Evolutionary conservation across 2,888 invertebrate species (phyloP).

Genomic region (Ischnura elegans): DNA sequence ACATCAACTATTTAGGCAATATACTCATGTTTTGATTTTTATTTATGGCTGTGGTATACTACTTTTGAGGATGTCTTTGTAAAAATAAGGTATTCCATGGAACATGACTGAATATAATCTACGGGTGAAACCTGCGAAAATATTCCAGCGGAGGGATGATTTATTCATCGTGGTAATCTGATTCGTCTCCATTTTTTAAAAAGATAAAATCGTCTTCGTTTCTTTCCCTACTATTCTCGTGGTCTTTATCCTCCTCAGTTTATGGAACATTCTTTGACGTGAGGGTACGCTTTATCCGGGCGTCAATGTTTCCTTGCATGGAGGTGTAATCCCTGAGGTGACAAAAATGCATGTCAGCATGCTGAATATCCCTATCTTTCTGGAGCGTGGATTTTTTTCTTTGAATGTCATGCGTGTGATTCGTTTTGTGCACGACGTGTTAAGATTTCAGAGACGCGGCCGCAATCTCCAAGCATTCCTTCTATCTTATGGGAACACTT

Average conservation of each 20-base stretch:
- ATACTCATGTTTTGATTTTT: not conserved
- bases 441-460: not conserved
- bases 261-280: not conserved
- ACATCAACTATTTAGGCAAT: not conserved
- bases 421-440: not conserved
- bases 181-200: not conserved
- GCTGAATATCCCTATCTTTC: not conserved
- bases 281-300: not conserved
- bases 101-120: too few relatives aligned
- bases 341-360: not conserved
- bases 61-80: not conserved
- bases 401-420: not conserved
- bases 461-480: not conserved
- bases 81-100: not conserved
- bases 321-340: not conserved
- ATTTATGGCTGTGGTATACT: not conserved
- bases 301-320: not conserved
- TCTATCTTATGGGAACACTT: not conserved
- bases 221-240: not conserved
- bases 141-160: not conserved
- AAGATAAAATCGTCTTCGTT: not conserved
- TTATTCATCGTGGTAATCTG: not conserved
- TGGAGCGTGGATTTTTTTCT: not conserved
- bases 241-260: slow-evolving; percentile 8
- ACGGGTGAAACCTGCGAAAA: not conserved